Percentiles rank a stretch among this genome's conserved stretches.
These are phyloP conservation scores for Lates calcarifer DNA, from an alignment of 2,113 vertebrate species.

Conservation along the genomic window DNA sequence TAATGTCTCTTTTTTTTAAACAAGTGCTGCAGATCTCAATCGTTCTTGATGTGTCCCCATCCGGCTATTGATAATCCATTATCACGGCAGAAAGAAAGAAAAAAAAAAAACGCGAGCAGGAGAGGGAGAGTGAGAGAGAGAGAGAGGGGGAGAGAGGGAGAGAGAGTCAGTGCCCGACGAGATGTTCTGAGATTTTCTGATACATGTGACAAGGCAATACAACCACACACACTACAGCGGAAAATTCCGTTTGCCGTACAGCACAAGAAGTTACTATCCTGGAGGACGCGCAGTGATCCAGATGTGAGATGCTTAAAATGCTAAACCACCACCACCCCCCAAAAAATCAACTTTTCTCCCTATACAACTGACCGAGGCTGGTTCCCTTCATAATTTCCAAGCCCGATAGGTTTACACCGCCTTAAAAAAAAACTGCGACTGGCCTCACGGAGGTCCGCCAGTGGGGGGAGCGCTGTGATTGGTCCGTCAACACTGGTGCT, in stretches of 20 bases:
- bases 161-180: slow-evolving; percentile 35
- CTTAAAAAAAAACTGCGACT: slow-evolving; percentile 72
- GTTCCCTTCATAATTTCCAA: slow-evolving; percentile 43
- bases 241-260: slow-evolving; percentile 17
- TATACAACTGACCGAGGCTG: slow-evolving; percentile 34
- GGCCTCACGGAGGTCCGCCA: slow-evolving; percentile 75
- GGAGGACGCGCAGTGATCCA: neutral
- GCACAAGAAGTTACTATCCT: slow-evolving; percentile 33
- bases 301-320: neutral
- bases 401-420: slow-evolving; percentile 42
- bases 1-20: neutral
- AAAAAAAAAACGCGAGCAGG: neutral
- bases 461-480: slow-evolving; percentile 72
- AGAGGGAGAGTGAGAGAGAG: neutral
- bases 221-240: neutral
- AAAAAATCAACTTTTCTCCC: slow-evolving; percentile 60
- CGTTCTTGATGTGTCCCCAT: slow-evolving; percentile 42
- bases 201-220: slow-evolving; percentile 44
- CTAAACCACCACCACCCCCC: neutral
- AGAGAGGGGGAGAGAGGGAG: neutral
- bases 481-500: slow-evolving; percentile 67
- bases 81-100: slow-evolving; percentile 2
- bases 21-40: slow-evolving; percentile 40
- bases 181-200: slow-evolving; percentile 60
- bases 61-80: slow-evolving; percentile 60